Conservation (phyloP, 1,140 invertebrate species). For the Drosophila sturtevanti region DNA sequence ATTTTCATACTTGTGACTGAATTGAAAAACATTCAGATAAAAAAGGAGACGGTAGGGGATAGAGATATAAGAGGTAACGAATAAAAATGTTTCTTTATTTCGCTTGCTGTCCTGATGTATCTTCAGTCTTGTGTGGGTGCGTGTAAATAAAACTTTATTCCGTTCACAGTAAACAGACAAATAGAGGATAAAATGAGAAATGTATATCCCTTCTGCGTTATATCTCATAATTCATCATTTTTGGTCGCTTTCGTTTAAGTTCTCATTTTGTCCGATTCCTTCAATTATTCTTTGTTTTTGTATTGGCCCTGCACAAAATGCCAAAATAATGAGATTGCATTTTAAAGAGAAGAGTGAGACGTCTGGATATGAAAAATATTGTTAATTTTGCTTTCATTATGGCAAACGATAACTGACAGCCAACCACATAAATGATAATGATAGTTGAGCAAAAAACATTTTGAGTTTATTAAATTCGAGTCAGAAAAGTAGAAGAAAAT, state of each 20-base stretch:
- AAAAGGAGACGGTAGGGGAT: background rate
- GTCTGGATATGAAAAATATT: conserved; percentile 1
- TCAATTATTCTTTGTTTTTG: background rate
- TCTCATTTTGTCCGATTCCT: background rate
- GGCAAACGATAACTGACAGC: background rate
- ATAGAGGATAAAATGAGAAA: background rate
- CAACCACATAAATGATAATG: background rate
- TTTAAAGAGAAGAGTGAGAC: background rate
- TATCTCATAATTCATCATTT: conserved; percentile 33
- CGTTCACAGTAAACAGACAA: conserved; percentile 7
- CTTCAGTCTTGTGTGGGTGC: background rate
- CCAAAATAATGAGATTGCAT: conserved; percentile 18
- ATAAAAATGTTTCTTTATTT: background rate
- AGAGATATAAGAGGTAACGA: background rate
- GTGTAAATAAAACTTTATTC: conserved; percentile 25
- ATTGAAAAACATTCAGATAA: background rate
- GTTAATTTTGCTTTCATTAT: background rate
- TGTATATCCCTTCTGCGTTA: background rate
- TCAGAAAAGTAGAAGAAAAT: background rate
- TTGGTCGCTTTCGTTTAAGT: too few species aligned
- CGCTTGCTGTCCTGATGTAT: background rate
- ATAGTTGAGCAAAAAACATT: conserved; percentile 12
- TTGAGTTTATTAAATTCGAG: conserved; percentile 54
- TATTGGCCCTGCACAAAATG: background rate
- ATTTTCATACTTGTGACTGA: background rate